A percentile compares a stretch with the other conserved stretches of the same genome.
phyloP scores from a whole-genome alignment of 2,888 invertebrate genomes.

The Laspeyria flexula region DNA sequence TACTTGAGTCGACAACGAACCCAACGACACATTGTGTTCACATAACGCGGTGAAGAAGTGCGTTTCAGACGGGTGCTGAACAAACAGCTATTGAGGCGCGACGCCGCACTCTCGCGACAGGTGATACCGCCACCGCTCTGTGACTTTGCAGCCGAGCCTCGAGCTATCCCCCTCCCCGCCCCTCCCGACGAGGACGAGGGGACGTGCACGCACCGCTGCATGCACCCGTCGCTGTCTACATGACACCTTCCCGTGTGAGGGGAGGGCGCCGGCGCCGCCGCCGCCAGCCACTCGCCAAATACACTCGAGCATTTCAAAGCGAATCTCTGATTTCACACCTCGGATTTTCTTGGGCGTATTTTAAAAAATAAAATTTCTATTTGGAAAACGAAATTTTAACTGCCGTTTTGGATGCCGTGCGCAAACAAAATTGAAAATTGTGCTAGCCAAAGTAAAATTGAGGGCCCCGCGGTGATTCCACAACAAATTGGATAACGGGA shows the following conservation, averaged over 20 bases:
- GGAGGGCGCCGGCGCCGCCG: background rate
- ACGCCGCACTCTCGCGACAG: conserved; percentile 10
- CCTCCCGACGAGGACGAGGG: too few relatives aligned
- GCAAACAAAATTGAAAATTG: conserved; percentile 55
- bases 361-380: conserved; percentile 60
- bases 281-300: conserved; percentile 46
- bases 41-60: conserved; percentile 4
- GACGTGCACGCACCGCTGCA: conserved; percentile 27
- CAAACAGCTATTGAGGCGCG: conserved; percentile 9
- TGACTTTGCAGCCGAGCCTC: conserved; percentile 7
- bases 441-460: conserved; percentile 43
- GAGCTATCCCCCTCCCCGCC: background rate
- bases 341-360: conserved; percentile 52
- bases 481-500: conserved; percentile 40
- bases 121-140: conserved; percentile 7
- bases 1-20: too few relatives aligned
- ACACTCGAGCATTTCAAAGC: conserved; percentile 57
- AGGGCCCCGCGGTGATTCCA: conserved; percentile 34
- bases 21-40: background rate
- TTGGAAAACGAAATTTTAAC: conserved; percentile 59
- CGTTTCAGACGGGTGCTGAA: conserved; percentile 2
- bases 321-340: conserved; percentile 68
- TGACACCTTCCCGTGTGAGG: conserved; percentile 6
- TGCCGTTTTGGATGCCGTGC: conserved; percentile 50
- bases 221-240: conserved; percentile 18